Base-by-base conservation (phyloP, 2,888 invertebrate genomes). In the Cryptops parisi region DNA sequence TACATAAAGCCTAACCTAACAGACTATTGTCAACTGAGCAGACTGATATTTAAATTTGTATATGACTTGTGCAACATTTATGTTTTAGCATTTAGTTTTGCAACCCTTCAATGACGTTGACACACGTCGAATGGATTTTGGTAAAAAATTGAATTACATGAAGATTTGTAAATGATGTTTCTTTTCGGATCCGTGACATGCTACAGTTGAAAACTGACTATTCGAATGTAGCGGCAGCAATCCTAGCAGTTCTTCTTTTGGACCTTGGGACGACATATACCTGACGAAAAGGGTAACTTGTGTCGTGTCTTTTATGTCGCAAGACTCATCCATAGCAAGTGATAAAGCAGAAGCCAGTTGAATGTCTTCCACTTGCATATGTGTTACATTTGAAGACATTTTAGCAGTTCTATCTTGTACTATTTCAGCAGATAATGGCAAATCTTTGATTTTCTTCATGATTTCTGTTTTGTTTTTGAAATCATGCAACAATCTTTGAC, bases 371-470 rank as follows among this genome's bases (percentile, higher is more conserved):
- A 41, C 43, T 33, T 52, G 22, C 39, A 2, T 6, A 45, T 47
- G 21, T 46, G 24, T 52, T 47, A 52, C 52, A 52, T 48, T 48
- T 52, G 52, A 52, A 45, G 45, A 52, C 46, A 48, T 52, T 52
- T 52, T 47, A 41, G 17, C 33, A 15, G 17, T 47, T 21, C 25
- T 47, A 47, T 47, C 47, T 19, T 24, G 23, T 24, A 47, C 47
- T 47, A 24, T 47, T 47, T 47, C 23, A 21, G 47, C 47, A 6
- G 47, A 41, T 41, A 41, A 19, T 41, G 43, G 43, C 5, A 41
- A 12, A 12, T n/a, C 17, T 41, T n/a, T 5, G 17, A 47, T 47
- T 47, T 5, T 47, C 5, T 27, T 26, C n/a, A 47, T 6, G 23
- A 27, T 47, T 24, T 47, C 17, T 27, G 6, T n/a, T 27, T 47